A percentile compares a stretch with the other conserved stretches of the same genome.
Conservation (phyloP, 2,113 vertebrate genomes). For the Propithecus coquereli region DNA sequence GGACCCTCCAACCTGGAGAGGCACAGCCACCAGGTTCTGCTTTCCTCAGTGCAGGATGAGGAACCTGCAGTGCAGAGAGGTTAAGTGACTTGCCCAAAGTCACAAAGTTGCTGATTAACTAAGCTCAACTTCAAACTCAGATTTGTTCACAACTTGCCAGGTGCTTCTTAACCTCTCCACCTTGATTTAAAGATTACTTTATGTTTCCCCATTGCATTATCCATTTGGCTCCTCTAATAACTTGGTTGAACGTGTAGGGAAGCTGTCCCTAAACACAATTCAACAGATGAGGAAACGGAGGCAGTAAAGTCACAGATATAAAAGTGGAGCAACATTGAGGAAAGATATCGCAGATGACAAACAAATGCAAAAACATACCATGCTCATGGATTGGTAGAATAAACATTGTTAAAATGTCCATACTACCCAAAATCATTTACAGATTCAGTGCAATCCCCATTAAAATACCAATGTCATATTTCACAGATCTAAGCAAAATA, state of each 20-base stretch:
- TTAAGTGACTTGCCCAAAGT: neutral
- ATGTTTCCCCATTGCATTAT: accelerated
- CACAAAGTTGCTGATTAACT: neutral
- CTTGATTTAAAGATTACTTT: accelerated
- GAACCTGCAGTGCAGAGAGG: neutral
- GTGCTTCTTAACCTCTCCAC: neutral
- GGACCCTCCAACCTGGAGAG: neutral
- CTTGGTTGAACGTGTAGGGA: neutral
- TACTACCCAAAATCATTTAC: too few relatives aligned
- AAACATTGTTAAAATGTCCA: too few relatives aligned
- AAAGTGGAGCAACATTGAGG: neutral
- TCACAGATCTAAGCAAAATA: too few relatives aligned
- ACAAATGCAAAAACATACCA: too few relatives aligned
- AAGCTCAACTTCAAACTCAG: neutral
- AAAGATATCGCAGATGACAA: too few relatives aligned
- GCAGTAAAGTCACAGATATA: neutral
- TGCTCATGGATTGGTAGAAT: too few relatives aligned
- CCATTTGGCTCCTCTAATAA: neutral
- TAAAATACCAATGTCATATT: too few relatives aligned
- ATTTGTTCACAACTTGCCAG: neutral
- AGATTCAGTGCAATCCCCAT: too few relatives aligned
- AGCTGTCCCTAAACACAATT: neutral
- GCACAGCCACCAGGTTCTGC: neutral
- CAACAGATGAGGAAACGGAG: neutral
- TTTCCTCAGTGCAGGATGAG: neutral